These are phyloP conservation scores for Hyppa rectilinea DNA, from an alignment of 2,888 invertebrate species.

Conservation along the genomic window DNA sequence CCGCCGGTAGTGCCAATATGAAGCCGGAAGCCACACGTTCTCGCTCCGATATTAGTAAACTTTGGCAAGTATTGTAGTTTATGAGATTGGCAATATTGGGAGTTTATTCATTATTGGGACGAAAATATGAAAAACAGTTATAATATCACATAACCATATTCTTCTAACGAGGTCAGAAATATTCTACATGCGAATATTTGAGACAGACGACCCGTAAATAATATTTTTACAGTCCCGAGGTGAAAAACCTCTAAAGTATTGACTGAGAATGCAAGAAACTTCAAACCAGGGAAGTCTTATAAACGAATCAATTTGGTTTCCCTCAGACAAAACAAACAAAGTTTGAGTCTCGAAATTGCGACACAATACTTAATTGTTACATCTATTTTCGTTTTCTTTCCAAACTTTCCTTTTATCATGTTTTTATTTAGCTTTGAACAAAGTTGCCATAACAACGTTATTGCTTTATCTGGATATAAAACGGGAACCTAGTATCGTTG, in stretches of 20 bases:
- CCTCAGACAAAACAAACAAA: constrained; percentile 28
- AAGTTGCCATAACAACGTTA: constrained; percentile 34
- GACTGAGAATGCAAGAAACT: constrained; percentile 1
- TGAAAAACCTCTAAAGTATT: not conserved
- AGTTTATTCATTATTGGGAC: not conserved
- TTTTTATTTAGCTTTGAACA: constrained; percentile 44
- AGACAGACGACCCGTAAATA: constrained; percentile 2
- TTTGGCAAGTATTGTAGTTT: constrained; percentile 20
- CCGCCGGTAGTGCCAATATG: constrained; percentile 18
- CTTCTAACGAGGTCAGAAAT: not conserved
- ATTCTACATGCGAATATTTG: not conserved
- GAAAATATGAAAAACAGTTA: not conserved
- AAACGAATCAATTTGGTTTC: constrained; percentile 20
- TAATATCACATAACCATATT: not conserved
- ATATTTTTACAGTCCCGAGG: not conserved
- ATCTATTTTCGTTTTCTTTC: constrained; percentile 36
- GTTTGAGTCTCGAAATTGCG: constrained; percentile 26
- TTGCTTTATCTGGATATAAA: constrained; percentile 23
- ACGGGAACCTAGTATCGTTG: not conserved
- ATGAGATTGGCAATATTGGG: constrained; percentile 17
- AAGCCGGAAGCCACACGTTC: constrained; percentile 33
- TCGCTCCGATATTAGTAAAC: constrained; percentile 39
- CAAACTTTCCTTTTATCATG: constrained; percentile 38
- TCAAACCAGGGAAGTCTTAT: constrained; percentile 30
- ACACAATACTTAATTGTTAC: constrained; percentile 44